Evolutionary conservation across 1,140 invertebrate genomes (phyloP).

Genomic region (Drosophila subobscura): DNA sequence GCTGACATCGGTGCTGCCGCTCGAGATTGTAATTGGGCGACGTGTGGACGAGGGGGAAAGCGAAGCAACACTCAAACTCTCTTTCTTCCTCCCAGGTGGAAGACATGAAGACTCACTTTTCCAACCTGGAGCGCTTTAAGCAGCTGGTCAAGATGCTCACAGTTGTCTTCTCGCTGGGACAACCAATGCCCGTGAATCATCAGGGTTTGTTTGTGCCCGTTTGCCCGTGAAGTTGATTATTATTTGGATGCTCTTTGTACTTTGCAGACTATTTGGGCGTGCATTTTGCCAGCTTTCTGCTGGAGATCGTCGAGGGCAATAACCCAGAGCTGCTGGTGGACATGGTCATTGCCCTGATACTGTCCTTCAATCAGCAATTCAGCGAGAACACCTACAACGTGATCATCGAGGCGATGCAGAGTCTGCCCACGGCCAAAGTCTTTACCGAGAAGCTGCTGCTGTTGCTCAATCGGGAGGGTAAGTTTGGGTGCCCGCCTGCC

Average conservation of each 20-base stretch:
- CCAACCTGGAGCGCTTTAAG: constrained; percentile 80
- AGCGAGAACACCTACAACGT: constrained; percentile 88
- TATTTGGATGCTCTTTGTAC: neutral
- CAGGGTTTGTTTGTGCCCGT: constrained; percentile 86
- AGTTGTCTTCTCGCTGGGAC: constrained; percentile 94
- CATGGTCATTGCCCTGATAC: constrained; percentile 91
- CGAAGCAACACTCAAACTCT: neutral
- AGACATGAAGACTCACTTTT: constrained; percentile 81
- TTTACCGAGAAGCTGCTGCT: constrained; percentile 95
- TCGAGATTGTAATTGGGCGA: constrained; percentile 89
- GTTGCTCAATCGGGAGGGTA: constrained; percentile 95
- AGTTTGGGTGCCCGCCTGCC: constrained; percentile 27
- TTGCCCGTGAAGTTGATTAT: neutral
- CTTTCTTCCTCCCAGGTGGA: constrained; percentile 57
- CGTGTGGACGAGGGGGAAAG: neutral
- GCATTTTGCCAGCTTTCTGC: constrained; percentile 90
- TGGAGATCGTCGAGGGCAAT: constrained; percentile 91
- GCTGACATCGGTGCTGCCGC: constrained; percentile 92
- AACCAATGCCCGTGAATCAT: constrained; percentile 92
- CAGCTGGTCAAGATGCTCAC: constrained; percentile 89
- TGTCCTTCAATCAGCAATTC: constrained; percentile 96
- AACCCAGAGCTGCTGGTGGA: constrained; percentile 92
- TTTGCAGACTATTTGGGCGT: constrained; percentile 90
- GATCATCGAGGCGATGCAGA: constrained; percentile 89
- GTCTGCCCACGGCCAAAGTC: constrained; percentile 89